Evolutionary conservation across 2,888 invertebrate species (phyloP).

Genomic region (Noctua comes): DNA sequence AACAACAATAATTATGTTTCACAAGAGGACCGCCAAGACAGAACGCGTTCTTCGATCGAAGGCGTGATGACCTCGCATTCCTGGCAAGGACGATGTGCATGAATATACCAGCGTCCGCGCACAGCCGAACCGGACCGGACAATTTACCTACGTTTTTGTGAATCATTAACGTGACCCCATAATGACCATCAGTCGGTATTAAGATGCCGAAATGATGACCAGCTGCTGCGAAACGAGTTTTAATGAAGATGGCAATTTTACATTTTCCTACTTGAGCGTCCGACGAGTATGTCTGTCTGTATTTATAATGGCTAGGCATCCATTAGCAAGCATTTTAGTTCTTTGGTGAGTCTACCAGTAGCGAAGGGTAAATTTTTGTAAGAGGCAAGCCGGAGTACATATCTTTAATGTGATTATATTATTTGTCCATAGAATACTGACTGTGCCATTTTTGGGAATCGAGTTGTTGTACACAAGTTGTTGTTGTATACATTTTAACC

Average conservation of each 20-base stretch:
- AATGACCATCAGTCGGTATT: constrained; percentile 58
- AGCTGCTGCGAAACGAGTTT: constrained; percentile 55
- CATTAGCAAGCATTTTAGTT: constrained; percentile 2
- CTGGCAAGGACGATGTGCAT: constrained; percentile 87
- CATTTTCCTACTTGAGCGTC: constrained; percentile 39
- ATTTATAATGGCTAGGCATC: constrained; percentile 23
- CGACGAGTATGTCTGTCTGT: constrained; percentile 25
- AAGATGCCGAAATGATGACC: constrained; percentile 62
- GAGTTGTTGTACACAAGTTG: too few species aligned
- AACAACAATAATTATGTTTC: constrained; percentile 83
- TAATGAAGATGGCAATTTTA: constrained; percentile 55
- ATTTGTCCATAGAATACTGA: too few species aligned
- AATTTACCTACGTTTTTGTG: constrained; percentile 57
- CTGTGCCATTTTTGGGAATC: too few species aligned
- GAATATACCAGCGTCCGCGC: constrained; percentile 71
- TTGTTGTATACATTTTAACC: background rate
- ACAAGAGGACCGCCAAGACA: constrained; percentile 84
- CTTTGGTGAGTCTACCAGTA: constrained; percentile 6
- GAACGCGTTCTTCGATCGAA: constrained; percentile 82
- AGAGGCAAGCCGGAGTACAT: too few species aligned
- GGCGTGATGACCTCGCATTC: constrained; percentile 90
- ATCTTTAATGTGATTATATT: too few species aligned
- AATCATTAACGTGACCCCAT: constrained; percentile 68
- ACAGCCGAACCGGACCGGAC: constrained; percentile 67
- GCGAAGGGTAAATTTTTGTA: too few species aligned